Base-by-base conservation (phyloP, 2,888 invertebrate species). In the Zele albiditarsus region DNA sequence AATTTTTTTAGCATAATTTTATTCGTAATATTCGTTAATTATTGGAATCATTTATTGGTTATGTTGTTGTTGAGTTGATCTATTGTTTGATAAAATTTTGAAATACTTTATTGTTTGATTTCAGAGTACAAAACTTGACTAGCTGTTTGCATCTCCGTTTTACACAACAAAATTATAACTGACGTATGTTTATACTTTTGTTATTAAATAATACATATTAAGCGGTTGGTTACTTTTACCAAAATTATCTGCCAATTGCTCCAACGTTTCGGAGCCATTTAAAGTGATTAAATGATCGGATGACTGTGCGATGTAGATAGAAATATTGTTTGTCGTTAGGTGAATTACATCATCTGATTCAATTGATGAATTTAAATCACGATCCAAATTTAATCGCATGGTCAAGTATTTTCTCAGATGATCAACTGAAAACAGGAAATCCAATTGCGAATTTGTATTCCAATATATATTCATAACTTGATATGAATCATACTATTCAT, bases 331-430 rank as follows among this genome's bases (percentile, higher is more conserved):
- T 92, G 83, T 8, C 12, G 38, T 94, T 94, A 0, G 94, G 93
- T 81, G 8, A 53, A 1, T 20, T 8, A 4, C 2, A 20, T 23
- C 6, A 8, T 53, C 8, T 12, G 10, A 38, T 38, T 38, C 8
- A 20, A 95, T 95, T 0, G 96, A 95, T n/a, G 86, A 68, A 85
- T 96, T 95, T 0, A 95, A 93, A 80, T 96, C 96, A 79, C 96
- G 90, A 85, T 97, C 97, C 58, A 97, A 89, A 0, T 96, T 95
- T 70, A 97, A 91, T 66, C 98, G 93, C 94, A 98, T 97, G 0
- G 97, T 97, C 83, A 98, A 90, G 89, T 98, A 98, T 89, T 98
- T 98, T 89, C 97, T 96, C 23, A 98, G 91, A 89, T 98, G 98
- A 87, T 98, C 98, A 84, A 98, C 98, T 94, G 91, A 16, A 92